Conservation (phyloP, 2,797 vertebrate genomes). For the Glyptemys insculpta region DNA sequence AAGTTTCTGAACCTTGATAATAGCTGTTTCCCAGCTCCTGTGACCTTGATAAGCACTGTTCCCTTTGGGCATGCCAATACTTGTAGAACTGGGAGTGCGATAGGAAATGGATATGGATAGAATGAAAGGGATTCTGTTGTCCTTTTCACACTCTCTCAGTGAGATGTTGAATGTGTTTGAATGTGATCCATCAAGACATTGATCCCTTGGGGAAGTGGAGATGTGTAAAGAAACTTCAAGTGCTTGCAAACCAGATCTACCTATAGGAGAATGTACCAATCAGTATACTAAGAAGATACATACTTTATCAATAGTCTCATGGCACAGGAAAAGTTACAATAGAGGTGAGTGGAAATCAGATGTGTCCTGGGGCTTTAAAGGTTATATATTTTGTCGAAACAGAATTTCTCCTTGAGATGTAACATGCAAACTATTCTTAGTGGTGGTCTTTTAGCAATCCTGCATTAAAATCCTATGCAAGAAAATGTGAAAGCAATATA, state of each 20-base stretch:
- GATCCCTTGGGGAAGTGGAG: slow-evolving; percentile 80
- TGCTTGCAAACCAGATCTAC: slow-evolving; percentile 57
- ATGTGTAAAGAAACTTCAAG: slow-evolving; percentile 76
- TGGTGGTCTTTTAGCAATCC: background rate
- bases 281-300: slow-evolving; percentile 72
- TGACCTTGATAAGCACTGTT: slow-evolving; percentile 83
- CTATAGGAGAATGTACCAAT: slow-evolving; percentile 55
- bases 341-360: slow-evolving; percentile 75
- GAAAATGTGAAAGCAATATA: background rate
- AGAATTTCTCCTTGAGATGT: slow-evolving; percentile 66
- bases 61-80: slow-evolving; percentile 81
- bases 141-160: slow-evolving; percentile 79
- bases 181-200: slow-evolving; percentile 89
- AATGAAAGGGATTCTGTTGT: slow-evolving; percentile 86
- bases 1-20: slow-evolving; percentile 44
- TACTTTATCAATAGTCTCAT: slow-evolving; percentile 63
- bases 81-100: slow-evolving; percentile 76
- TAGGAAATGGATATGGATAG: slow-evolving; percentile 86
- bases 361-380: slow-evolving; percentile 63
- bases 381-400: slow-evolving; percentile 31
- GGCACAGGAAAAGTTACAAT: slow-evolving; percentile 62
- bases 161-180: slow-evolving; percentile 86
- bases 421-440: background rate
- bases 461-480: background rate
- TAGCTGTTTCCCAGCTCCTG: slow-evolving; percentile 69